Percentiles rank a stretch among this genome's conserved stretches.
Conservation (phyloP, 1,140 invertebrate genomes). For the Rhopalosiphum maidis region DNA sequence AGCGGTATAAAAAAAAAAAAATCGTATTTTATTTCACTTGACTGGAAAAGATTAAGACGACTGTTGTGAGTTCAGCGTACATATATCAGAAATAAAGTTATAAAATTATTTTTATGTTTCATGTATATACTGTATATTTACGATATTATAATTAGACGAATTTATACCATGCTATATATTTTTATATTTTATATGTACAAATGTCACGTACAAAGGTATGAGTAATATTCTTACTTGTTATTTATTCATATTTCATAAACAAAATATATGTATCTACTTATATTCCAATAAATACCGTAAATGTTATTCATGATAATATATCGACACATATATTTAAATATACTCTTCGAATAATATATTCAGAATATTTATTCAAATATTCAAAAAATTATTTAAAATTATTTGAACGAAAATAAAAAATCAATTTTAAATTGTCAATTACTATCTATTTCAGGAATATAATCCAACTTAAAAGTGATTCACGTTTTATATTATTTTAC, state of each 20-base stretch:
- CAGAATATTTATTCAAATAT: slow-evolving; percentile 12
- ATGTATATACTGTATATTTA: not conserved
- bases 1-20: not conserved
- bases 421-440: not conserved
- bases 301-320: not conserved
- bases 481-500: too few species aligned
- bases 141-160: not conserved
- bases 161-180: not conserved
- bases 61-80: not conserved
- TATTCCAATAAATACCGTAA: not conserved
- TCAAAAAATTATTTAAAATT: not conserved
- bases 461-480: not conserved
- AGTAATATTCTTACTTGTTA: not conserved
- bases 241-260: not conserved
- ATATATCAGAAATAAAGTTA: not conserved
- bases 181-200: not conserved
- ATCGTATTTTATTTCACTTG: not conserved
- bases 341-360: not conserved
- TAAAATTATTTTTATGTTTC: not conserved
- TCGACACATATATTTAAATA: not conserved
- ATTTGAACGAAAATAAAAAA: not conserved
- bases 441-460: not conserved
- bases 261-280: not conserved
- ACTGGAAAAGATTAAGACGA: not conserved
- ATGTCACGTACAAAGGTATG: not conserved